phyloP scores from a whole-genome alignment of 2,888 invertebrate genomes.

The Pandemis cinnamomeana region DNA sequence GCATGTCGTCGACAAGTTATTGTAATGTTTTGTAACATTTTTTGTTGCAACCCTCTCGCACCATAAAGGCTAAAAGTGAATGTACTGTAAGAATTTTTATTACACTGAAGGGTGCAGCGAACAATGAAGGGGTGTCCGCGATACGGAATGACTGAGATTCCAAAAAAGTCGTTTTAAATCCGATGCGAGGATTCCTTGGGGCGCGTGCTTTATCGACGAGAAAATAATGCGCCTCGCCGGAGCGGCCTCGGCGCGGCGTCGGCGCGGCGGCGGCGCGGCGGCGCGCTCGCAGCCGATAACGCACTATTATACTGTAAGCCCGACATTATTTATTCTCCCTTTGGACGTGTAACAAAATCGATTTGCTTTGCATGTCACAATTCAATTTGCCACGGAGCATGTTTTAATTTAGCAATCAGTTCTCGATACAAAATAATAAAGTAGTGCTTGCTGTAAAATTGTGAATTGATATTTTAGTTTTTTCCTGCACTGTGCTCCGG shows the following conservation, averaged over 20 bases:
- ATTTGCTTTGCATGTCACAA: constrained; percentile 23
- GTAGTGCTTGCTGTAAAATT: neutral
- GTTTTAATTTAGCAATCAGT: constrained; percentile 20
- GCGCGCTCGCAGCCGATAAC: neutral
- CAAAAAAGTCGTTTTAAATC: constrained; percentile 38
- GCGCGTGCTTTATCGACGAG: constrained; percentile 40
- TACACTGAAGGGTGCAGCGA: constrained; percentile 40
- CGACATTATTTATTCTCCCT: neutral
- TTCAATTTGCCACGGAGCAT: constrained; percentile 23
- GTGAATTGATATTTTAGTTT: neutral
- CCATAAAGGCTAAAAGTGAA: constrained; percentile 35
- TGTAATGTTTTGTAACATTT: constrained; percentile 39
- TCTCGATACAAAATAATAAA: neutral
- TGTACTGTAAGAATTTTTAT: constrained; percentile 42
- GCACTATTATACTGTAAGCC: constrained; percentile 1
- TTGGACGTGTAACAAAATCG: neutral
- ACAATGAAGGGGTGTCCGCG: constrained; percentile 33
- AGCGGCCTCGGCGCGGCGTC: neutral
- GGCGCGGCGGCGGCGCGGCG: neutral
- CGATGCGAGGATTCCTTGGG: constrained; percentile 18
- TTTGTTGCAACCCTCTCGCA: constrained; percentile 30
- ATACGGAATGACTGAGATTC: constrained; percentile 27
- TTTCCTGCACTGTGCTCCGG: neutral
- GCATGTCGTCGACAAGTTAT: constrained; percentile 34
- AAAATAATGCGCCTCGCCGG: constrained; percentile 27